phyloP scores from a whole-genome alignment of 2,888 invertebrate species.

The Papilio gigon region DNA sequence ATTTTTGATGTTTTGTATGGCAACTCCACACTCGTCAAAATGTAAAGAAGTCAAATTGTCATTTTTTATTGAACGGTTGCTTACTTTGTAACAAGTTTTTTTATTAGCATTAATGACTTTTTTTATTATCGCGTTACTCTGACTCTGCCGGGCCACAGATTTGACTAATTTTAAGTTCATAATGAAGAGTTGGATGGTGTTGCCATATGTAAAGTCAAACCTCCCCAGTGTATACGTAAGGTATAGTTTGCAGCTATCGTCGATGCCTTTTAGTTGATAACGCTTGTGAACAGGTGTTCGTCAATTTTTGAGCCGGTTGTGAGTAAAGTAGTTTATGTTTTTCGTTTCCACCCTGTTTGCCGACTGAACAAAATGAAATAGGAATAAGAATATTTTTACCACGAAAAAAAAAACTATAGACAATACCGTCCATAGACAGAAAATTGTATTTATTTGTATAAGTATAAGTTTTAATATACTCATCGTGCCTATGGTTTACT shows the following conservation, averaged over 20 bases:
- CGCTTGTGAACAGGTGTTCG: slow-evolving; percentile 48
- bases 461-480: slow-evolving; percentile 60
- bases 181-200: slow-evolving; percentile 18
- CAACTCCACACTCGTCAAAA: slow-evolving; percentile 23
- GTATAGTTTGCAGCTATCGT: slow-evolving; percentile 34
- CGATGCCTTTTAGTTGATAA: slow-evolving; percentile 39
- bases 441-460: slow-evolving; percentile 74
- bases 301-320: slow-evolving; percentile 67
- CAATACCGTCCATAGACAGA: slow-evolving; percentile 78
- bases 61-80: too few species aligned
- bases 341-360: slow-evolving; percentile 51
- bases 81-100: too few species aligned
- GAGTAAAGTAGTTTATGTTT: slow-evolving; percentile 57
- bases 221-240: slow-evolving; percentile 23
- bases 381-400: slow-evolving; percentile 73
- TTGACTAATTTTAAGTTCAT: background rate
- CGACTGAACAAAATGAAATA: slow-evolving; percentile 69
- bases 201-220: slow-evolving; percentile 29
- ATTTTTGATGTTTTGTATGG: slow-evolving; percentile 20
- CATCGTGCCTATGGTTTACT: slow-evolving; percentile 61
- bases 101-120: background rate
- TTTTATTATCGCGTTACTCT: background rate
- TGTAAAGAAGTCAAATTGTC: background rate
- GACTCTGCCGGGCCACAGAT: background rate
- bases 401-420: slow-evolving; percentile 60